Evolutionary conservation across 2,797 vertebrate genomes (phyloP).

Genomic region (Sebastes hopkinsi): DNA sequence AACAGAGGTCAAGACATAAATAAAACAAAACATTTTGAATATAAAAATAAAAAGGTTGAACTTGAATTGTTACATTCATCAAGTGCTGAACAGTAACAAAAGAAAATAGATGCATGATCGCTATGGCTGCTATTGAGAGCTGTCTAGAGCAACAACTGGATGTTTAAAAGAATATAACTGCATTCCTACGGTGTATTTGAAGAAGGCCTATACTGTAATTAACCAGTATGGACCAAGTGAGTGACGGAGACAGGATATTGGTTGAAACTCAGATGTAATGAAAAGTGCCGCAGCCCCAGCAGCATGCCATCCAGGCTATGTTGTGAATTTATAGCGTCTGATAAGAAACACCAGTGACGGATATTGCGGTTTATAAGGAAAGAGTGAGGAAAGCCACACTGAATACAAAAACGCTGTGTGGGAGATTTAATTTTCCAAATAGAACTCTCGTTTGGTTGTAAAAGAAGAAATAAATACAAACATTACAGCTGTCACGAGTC

Average conservation of each 20-base stretch:
- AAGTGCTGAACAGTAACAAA: neutral
- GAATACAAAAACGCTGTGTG: neutral
- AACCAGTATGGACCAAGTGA: neutral
- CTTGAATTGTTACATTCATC: neutral
- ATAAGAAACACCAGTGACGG: constrained; percentile 15
- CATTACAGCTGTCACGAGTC: constrained; percentile 73
- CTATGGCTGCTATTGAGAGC: neutral
- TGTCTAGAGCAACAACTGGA: neutral
- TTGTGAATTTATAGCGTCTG: neutral
- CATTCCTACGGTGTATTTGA: neutral
- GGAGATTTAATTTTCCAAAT: constrained; percentile 18
- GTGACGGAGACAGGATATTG: constrained; percentile 34
- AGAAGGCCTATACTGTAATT: neutral
- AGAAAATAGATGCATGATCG: neutral
- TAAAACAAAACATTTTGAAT: neutral
- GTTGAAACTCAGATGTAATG: constrained; percentile 4
- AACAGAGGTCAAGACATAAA: neutral
- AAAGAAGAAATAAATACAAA: constrained; percentile 43
- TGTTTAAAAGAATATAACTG: neutral
- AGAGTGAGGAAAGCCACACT: neutral
- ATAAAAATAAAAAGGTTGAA: neutral
- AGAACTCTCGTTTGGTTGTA: neutral
- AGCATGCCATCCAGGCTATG: neutral
- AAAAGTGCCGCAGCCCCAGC: neutral
- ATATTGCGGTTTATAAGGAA: constrained; percentile 12